These are phyloP conservation scores for Drosophila miranda DNA, from an alignment of 1,140 invertebrate genomes.

Conservation along the genomic window DNA sequence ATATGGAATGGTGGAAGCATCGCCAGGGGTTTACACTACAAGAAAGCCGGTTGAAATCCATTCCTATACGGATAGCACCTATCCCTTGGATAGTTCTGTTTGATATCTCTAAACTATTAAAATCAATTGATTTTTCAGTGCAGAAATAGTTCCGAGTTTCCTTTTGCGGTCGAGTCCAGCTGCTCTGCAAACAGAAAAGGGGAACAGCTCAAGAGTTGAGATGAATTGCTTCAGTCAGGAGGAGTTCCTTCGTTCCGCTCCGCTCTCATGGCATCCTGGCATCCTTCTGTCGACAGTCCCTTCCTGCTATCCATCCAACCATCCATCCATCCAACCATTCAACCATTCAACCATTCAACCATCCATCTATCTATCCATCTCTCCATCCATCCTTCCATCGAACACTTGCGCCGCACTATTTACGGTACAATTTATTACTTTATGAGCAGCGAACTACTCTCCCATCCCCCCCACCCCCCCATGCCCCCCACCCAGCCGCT, in stretches of 20 bases:
- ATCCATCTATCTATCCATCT: conserved; percentile 18
- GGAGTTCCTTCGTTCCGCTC: background rate
- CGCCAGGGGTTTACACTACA: too few species aligned
- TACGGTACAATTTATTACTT: conserved; percentile 81
- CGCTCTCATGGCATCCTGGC: background rate
- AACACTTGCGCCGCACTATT: conserved; percentile 75
- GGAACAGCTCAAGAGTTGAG: conserved; percentile 34
- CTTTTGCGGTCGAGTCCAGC: conserved; percentile 47
- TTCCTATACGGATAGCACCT: too few species aligned
- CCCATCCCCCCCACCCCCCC: background rate
- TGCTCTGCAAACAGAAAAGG: conserved; percentile 26
- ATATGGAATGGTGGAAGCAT: too few species aligned
- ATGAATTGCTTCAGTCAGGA: conserved; percentile 61
- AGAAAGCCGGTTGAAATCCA: too few species aligned
- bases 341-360: conserved; percentile 1
- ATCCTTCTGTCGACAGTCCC: background rate
- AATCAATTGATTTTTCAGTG: too few species aligned
- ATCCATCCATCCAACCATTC: conserved; percentile 12
- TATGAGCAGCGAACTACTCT: conserved; percentile 67
- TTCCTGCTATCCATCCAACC: background rate
- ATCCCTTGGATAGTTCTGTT: too few species aligned
- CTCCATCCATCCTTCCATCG: conserved; percentile 39
- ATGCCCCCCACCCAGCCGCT: background rate
- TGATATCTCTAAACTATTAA: too few species aligned
- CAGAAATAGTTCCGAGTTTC: background rate